Evolutionary conservation across 2,888 invertebrate genomes (phyloP), one percentile per base, ranked within the genome.

Genomic region (Macrosoma leucophasiata): DNA sequence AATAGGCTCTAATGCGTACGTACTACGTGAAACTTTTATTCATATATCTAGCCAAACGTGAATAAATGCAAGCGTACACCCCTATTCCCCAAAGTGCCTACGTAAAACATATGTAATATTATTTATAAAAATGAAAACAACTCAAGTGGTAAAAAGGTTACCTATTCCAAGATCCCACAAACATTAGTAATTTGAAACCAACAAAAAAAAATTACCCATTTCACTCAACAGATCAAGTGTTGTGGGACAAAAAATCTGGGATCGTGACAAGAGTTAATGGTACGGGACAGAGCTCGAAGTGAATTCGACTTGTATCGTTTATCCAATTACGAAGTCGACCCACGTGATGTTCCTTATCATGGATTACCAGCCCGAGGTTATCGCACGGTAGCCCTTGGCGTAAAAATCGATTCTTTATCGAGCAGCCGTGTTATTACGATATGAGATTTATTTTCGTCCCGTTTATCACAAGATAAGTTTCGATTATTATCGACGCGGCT

Each of bases 201-300:
- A 40, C 50, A 62, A 52, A 72, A 73, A 69, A 70, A 70, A 55
- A 50, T 46, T 53, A 67, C 69, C 70, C 67, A 69, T 69, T 65
- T 76, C 70, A 67, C 62, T 77, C 72, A 43, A 39, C 70, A 57
- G 46, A 58, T 62, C 57, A 38, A 62, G 54, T 55, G 52, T 36
- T 59, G 56, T 55, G 59, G 60, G 54, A 62, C 55, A 63, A 67
- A 70, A 67, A 65, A 61, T 50, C 51, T 48, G 41, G 48, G 52
- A 43, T 60, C 78, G 79, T 81, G 82, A 75, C 71, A 55, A 48
- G 68, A 76, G 58, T 68, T 65, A 77, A 82, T 70, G 65, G 62
- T 51, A 49, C 55, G 39, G 62, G 63, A 69, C 58, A 62, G 61
- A 65, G 64, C 70, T 67, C 55, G 43, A 53, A 54, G 58, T 62